Evolutionary conservation across 2,888 invertebrate genomes (phyloP).

Genomic region (Saturnia pavonia): DNA sequence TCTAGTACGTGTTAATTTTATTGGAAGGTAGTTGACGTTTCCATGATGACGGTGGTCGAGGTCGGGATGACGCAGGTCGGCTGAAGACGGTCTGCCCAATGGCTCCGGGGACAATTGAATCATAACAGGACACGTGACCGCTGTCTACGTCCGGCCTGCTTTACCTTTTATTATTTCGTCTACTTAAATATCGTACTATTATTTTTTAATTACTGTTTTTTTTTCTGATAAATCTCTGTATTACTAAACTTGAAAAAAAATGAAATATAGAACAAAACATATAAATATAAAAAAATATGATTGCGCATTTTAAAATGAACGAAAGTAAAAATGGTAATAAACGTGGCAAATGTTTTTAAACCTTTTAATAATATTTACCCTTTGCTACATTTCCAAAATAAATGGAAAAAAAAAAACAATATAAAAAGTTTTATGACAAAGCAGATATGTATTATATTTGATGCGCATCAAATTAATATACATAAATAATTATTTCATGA

Average conservation of each 20-base stretch:
- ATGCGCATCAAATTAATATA: too few species aligned
- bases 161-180: slow-evolving; percentile 25
- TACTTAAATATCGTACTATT: neutral
- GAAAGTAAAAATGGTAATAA: too few species aligned
- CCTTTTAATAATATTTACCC: too few species aligned
- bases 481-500: neutral
- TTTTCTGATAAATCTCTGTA: too few species aligned
- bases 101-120: slow-evolving; percentile 65
- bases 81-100: slow-evolving; percentile 54
- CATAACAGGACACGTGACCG: slow-evolving; percentile 63
- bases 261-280: neutral
- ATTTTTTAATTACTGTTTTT: neutral
- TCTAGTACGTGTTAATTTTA: slow-evolving; percentile 57
- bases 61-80: slow-evolving; percentile 54
- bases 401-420: neutral
- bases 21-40: slow-evolving; percentile 46
- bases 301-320: too few species aligned
- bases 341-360: too few species aligned
- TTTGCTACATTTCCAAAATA: neutral
- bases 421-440: neutral
- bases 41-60: slow-evolving; percentile 29
- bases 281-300: too few species aligned
- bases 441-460: too few species aligned
- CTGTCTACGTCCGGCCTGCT: slow-evolving; percentile 29
- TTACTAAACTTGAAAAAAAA: too few species aligned